Base-by-base conservation (phyloP, 2,888 invertebrate genomes). In the Drosophila fungiperda region DNA sequence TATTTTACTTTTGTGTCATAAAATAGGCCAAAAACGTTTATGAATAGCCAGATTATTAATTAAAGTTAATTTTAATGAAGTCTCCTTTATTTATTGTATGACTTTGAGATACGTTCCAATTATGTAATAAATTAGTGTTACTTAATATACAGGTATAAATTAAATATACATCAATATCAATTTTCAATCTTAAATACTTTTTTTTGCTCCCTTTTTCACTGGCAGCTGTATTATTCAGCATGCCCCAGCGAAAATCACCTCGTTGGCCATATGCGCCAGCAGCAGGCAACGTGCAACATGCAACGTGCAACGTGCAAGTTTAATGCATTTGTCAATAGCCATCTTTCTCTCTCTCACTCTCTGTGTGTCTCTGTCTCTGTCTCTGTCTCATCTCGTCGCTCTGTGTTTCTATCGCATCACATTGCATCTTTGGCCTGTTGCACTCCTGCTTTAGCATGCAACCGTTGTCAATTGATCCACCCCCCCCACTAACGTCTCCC, bases 301-400 rank as follows among this genome's bases (percentile, higher is more conserved):
- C 79, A 78, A 79, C 54, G 57, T 62, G 78, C 80, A 78, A 79
- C 78, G 80, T 79, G 80, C 78, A 78, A 78, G 78, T 78, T 79
- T 78, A 77, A 78, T 80, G 71, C 78, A 78, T 80, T 77, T 76
- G 76, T 72, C 76, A 68, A 76, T 58, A 64, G 58, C 49, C 69
- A 58, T 55, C 66, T 35, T 61, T 36, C 40, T 50, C 63, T 33
- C 23, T 36, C 50, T 54, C 20, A 32, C 40, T 40, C 64, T 29
- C 48, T 45, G 32, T 59, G 26, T 11, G 12, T 59, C 36, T 45
- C 9, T 26, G 9, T 54, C 38, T 33, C 12, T 20, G 32, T 7
- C 7, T 35, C n/a, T 45, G 1, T 55, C 1, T 20, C 20, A 33
- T 49, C 62, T 38, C 3, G 26, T 38, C 38, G 32, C 23, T 20